Evolutionary conservation across 1,140 invertebrate species (phyloP).

Genomic region (Procambarus clarkii): DNA sequence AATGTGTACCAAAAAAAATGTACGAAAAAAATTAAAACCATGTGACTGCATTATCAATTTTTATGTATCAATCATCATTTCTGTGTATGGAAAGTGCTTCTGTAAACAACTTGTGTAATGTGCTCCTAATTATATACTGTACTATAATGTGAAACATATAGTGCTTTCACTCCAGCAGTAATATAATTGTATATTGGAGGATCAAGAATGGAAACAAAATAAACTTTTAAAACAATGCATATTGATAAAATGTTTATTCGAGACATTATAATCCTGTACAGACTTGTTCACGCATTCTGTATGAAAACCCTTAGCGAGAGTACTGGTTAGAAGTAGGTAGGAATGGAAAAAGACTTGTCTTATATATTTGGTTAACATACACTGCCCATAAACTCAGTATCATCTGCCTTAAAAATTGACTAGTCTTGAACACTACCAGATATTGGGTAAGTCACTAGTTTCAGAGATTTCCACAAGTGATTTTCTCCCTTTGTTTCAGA

Average conservation of each 20-base stretch:
- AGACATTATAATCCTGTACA: slow-evolving; percentile 67
- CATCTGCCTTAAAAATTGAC: slow-evolving; percentile 63
- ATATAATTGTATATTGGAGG: neutral
- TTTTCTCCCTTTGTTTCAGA: slow-evolving; percentile 17
- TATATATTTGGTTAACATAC: slow-evolving; percentile 53
- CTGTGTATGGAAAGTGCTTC: no score
- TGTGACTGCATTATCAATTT: no score
- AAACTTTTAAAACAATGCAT: slow-evolving; percentile 62
- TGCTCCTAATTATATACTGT: no score
- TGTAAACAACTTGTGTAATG: no score
- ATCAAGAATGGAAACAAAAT: slow-evolving; percentile 55
- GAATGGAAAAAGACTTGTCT: slow-evolving; percentile 61
- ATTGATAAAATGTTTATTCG: slow-evolving; percentile 70
- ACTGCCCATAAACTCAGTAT: slow-evolving; percentile 27
- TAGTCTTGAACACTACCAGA: slow-evolving; percentile 64
- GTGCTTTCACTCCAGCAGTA: no score
- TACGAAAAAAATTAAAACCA: no score
- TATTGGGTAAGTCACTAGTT: slow-evolving; percentile 55
- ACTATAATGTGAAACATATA: no score
- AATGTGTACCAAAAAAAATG: no score
- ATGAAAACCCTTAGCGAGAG: slow-evolving; percentile 68
- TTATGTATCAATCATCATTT: no score
- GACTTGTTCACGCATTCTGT: slow-evolving; percentile 63
- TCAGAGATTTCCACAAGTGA: slow-evolving; percentile 32
- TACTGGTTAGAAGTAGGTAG: slow-evolving; percentile 52